phyloP scores from a whole-genome alignment of 2,797 vertebrate species.

The Kryptolebias ocellatus region DNA sequence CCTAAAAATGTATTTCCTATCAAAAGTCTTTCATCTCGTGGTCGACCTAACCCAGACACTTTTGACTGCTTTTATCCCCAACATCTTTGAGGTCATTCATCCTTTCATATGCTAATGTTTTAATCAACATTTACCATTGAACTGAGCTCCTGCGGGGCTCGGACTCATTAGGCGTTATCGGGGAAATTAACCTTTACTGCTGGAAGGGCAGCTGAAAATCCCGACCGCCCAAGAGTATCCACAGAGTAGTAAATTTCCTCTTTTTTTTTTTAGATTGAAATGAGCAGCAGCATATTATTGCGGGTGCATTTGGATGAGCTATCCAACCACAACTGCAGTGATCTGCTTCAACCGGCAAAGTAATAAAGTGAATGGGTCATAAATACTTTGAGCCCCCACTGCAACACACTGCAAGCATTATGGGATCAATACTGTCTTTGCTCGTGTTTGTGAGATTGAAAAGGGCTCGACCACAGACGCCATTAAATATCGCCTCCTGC shows the following conservation, averaged over 20 bases:
- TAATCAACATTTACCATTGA: conserved; percentile 73
- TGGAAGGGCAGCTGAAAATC: conserved; percentile 53
- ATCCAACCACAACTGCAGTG: conserved; percentile 7
- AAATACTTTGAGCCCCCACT: background rate
- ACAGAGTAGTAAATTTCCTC: background rate
- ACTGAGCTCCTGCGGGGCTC: conserved; percentile 51
- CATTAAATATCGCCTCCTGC: conserved; percentile 1
- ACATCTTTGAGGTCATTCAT: conserved; percentile 72
- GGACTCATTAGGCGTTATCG: conserved; percentile 65
- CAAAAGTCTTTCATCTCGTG: conserved; percentile 46
- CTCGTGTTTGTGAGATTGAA: conserved; percentile 10
- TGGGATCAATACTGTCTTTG: conserved; percentile 17
- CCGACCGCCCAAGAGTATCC: conserved; percentile 5
- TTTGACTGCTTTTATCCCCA: conserved; percentile 72
- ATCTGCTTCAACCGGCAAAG: background rate
- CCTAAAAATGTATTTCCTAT: conserved; percentile 29
- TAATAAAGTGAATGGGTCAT: conserved; percentile 9
- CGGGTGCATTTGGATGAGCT: conserved; percentile 7
- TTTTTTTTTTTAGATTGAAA: conserved; percentile 9
- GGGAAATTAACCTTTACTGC: conserved; percentile 70
- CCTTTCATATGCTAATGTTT: conserved; percentile 80
- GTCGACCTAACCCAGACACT: conserved; percentile 62
- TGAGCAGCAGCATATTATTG: conserved; percentile 8
- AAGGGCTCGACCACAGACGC: background rate
- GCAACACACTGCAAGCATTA: conserved; percentile 7